Base-by-base conservation (phyloP, 2,113 vertebrate genomes). In the Hypocryptadius cinnamomeus region DNA sequence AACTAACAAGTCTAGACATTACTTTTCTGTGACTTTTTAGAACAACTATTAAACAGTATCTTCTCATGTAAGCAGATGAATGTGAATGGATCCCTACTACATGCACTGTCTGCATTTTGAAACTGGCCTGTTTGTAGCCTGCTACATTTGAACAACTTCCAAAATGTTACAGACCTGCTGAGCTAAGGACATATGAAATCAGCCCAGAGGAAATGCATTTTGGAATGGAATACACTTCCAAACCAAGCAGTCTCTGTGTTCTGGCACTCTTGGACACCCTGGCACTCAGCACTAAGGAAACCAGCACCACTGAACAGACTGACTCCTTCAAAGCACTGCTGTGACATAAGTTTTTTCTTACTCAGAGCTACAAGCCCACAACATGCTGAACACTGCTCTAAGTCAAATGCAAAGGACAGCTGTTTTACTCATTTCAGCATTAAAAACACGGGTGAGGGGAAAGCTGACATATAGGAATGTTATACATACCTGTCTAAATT, bases 401-500 rank as follows among this genome's bases (percentile, higher is more conserved):
- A 88, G 61, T 71, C 33, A 47, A 64, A 76, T 1, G 15, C 37
- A 56, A 65, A 87, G 65, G 39, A 84, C 47, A 93, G 64, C 25
- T 40, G 4, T 90, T 95, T 84, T 85, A 71, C 37, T 87, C 56
- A 53, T 64, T 93, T 95, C 66, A 89, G 51, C 71, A 92, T 39
- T 73, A 90, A 96, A 94, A 89, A 39, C 56, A 56, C 48, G 61
- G 82, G 48, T 30, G 14, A 9, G 16, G 8, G 7, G 8, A 44
- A 86, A 94, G 71, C 45, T 87, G 61, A 60, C 23, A 4, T 70
- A 77, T 16, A 66, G 70, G 40, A 92, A 78, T 64, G 37, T 84
- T 93, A 93, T 83, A 95, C 97, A 96, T 98, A 99, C 99, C 99
- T 99, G 99, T 98, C 99, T 98, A 98, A 99, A 99, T 98, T 99